These are phyloP conservation scores for Notocelia uddmanniana DNA, from an alignment of 2,888 invertebrate genomes.

Conservation along the genomic window DNA sequence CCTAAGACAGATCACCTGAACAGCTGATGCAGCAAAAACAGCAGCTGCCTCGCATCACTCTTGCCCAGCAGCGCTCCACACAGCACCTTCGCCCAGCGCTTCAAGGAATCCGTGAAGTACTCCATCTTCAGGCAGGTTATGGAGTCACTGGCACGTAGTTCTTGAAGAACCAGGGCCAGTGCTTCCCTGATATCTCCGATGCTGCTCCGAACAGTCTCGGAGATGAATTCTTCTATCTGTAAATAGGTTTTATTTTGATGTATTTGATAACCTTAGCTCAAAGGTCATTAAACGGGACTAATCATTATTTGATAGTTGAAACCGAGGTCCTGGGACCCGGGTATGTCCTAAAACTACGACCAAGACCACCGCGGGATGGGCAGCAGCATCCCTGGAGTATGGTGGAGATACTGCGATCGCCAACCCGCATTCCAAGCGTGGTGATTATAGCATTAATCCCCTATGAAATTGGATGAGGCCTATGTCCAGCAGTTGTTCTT, in stretches of 20 bases:
- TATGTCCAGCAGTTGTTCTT: too few species aligned
- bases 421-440: too few species aligned
- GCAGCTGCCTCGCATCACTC: slow-evolving; percentile 65
- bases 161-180: slow-evolving; percentile 65
- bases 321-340: too few species aligned
- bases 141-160: slow-evolving; percentile 67
- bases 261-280: neutral
- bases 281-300: too few species aligned
- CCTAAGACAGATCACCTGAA: slow-evolving; percentile 1
- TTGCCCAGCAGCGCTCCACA: slow-evolving; percentile 62
- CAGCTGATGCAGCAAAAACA: slow-evolving; percentile 68
- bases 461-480: too few species aligned
- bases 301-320: too few species aligned
- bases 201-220: slow-evolving; percentile 62
- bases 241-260: slow-evolving; percentile 39
- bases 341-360: too few species aligned
- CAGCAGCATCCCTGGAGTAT: too few species aligned
- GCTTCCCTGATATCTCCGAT: slow-evolving; percentile 70
- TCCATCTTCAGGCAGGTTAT: slow-evolving; percentile 53
- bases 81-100: slow-evolving; percentile 73
- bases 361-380: too few species aligned
- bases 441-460: too few species aligned
- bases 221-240: slow-evolving; percentile 75
- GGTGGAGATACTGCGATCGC: too few species aligned
- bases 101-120: slow-evolving; percentile 60